Percentiles rank a stretch among this genome's conserved stretches.
Conservation (phyloP, 2,888 invertebrate genomes). For the Dryobota labecula region DNA sequence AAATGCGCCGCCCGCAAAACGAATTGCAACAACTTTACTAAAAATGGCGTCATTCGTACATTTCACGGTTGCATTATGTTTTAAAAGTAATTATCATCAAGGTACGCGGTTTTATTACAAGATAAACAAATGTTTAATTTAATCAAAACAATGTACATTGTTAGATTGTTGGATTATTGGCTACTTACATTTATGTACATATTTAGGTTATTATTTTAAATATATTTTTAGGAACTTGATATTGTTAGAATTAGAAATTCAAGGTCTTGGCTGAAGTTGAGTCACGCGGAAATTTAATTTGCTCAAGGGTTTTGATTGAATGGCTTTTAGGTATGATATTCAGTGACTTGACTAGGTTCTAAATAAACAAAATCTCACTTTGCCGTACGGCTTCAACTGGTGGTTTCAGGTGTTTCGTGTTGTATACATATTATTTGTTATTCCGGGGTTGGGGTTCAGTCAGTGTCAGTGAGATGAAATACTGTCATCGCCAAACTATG, state of each 20-base stretch:
- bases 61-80: constrained; percentile 84
- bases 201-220: constrained; percentile 37
- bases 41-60: constrained; percentile 89
- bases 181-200: constrained; percentile 7
- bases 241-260: constrained; percentile 37
- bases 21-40: constrained; percentile 88
- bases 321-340: constrained; percentile 1
- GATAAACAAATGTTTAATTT: constrained; percentile 61
- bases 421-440: constrained; percentile 3
- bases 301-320: constrained; percentile 17
- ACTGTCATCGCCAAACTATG: constrained; percentile 9
- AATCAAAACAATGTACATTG: constrained; percentile 33
- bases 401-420: not conserved
- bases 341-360: not conserved
- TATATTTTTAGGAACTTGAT: constrained; percentile 7
- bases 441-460: not conserved
- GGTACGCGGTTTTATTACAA: constrained; percentile 59
- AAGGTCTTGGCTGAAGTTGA: constrained; percentile 32
- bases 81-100: constrained; percentile 78
- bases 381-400: not conserved
- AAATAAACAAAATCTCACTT: not conserved
- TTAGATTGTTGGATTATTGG: constrained; percentile 12
- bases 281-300: constrained; percentile 23
- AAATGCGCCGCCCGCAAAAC: constrained; percentile 82
- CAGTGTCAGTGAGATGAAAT: constrained; percentile 7